These are phyloP conservation scores for Leptinotarsa haldemani DNA, from an alignment of 2,888 invertebrate genomes.

Conservation along the genomic window DNA sequence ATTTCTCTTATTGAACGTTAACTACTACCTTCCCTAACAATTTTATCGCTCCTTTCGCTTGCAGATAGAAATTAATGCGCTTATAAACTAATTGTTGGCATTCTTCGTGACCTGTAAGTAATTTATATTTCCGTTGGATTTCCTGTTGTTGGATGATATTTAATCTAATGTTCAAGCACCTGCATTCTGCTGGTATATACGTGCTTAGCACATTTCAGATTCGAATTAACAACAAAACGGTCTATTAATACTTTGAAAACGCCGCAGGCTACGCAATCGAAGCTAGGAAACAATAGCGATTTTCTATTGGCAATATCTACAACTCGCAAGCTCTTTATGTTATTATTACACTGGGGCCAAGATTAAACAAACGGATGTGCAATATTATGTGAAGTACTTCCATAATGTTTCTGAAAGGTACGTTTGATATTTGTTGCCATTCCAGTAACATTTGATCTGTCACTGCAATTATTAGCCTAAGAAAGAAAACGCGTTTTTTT, in stretches of 20 bases:
- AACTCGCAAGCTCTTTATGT: conserved; percentile 36
- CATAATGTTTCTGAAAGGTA: conserved; percentile 40
- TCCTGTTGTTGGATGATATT: neutral
- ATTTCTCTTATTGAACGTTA: neutral
- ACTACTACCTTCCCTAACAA: neutral
- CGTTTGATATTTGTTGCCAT: conserved; percentile 25
- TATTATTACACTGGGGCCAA: conserved; percentile 44
- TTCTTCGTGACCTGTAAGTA: neutral
- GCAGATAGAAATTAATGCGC: neutral
- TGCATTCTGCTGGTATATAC: conserved; percentile 13
- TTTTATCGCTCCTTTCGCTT: neutral
- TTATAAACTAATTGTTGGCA: neutral
- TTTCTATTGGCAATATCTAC: conserved; percentile 39
- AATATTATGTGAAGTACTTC: conserved; percentile 49
- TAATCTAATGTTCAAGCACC: conserved; percentile 15
- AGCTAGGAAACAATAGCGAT: conserved; percentile 24
- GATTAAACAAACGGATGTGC: conserved; percentile 52
- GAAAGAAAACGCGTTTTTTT: neutral
- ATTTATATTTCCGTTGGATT: conserved; percentile 17
- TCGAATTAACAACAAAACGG: conserved; percentile 10
- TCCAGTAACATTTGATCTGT: neutral
- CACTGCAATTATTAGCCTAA: neutral
- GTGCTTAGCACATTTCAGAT: neutral
- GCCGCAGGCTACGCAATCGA: neutral
- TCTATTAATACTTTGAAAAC: conserved; percentile 13